Evolutionary conservation across 2,888 invertebrate genomes (phyloP).

Genomic region (Melangyna quadrimaculata): DNA sequence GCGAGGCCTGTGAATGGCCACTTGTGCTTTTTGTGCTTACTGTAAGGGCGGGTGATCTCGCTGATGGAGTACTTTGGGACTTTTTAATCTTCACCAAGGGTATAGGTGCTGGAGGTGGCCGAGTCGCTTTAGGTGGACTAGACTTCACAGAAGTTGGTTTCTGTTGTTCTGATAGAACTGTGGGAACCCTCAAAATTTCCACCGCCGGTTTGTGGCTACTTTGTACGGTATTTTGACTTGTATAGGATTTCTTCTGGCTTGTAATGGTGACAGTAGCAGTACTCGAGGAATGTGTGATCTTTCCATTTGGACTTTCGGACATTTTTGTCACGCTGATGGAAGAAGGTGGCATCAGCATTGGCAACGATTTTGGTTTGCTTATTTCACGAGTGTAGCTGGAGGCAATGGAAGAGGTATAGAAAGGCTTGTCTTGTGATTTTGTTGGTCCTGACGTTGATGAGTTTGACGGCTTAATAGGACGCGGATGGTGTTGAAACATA

Average conservation of each 20-base stretch:
- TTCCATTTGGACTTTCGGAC: conserved; percentile 24
- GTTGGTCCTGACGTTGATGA: not conserved
- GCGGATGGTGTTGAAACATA: conserved; percentile 36
- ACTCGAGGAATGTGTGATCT: conserved; percentile 42
- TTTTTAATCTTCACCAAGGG: conserved; percentile 82
- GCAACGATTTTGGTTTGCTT: conserved; percentile 67
- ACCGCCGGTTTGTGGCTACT: conserved; percentile 74
- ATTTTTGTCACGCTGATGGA: conserved; percentile 76
- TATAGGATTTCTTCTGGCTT: conserved; percentile 46
- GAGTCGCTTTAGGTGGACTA: conserved; percentile 76
- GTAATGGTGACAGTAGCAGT: conserved; percentile 72
- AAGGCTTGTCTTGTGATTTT: conserved; percentile 73
- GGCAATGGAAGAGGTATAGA: conserved; percentile 74
- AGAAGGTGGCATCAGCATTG: conserved; percentile 76
- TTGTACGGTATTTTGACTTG: conserved; percentile 55
- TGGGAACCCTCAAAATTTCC: conserved; percentile 77
- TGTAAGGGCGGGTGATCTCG: conserved; percentile 69
- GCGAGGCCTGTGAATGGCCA: conserved; percentile 74
- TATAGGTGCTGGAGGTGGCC: conserved; percentile 83
- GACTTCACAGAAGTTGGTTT: conserved; percentile 71
- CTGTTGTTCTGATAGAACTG: not conserved
- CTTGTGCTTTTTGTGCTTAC: conserved; percentile 69
- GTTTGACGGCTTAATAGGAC: conserved; percentile 30
- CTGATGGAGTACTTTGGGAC: conserved; percentile 74
- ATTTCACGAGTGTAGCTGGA: conserved; percentile 74